A percentile compares a stretch with the other conserved stretches of the same genome.
phyloP scores from a whole-genome alignment of 2,113 vertebrate species.

The Antechinus flavipes region DNA sequence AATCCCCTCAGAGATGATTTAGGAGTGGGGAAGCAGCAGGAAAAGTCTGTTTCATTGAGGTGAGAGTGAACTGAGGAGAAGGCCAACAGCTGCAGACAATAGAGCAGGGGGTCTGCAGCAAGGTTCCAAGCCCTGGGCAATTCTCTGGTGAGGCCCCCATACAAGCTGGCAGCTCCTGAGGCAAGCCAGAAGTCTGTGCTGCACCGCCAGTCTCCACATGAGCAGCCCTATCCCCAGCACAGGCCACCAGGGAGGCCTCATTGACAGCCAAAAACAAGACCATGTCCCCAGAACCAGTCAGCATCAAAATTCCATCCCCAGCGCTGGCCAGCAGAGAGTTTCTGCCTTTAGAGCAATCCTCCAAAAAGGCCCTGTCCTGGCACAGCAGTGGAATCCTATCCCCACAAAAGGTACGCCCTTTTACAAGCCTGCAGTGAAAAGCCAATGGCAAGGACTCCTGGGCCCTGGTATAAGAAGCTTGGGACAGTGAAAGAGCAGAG shows the following conservation, averaged over 20 bases:
- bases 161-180: too few species aligned
- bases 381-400: too few species aligned
- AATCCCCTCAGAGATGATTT: not conserved
- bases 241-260: not conserved
- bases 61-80: not conserved
- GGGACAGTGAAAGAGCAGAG: not conserved
- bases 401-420: too few species aligned
- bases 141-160: not conserved
- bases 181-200: not conserved
- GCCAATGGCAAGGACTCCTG: not conserved
- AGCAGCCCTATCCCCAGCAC: not conserved
- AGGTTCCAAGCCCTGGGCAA: not conserved
- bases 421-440: too few species aligned
- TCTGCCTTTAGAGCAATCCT: not conserved
- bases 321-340: not conserved
- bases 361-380: too few species aligned
- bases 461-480: not conserved
- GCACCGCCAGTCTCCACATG: not conserved
- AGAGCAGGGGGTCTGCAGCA: not conserved
- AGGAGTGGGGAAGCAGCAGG: not conserved
- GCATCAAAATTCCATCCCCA: not conserved
- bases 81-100: not conserved
- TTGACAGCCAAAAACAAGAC: not conserved
- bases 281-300: not conserved
- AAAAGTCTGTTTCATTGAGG: not conserved